Base-by-base conservation (phyloP, 2,113 vertebrate species). In the Antennarius striatus region DNA sequence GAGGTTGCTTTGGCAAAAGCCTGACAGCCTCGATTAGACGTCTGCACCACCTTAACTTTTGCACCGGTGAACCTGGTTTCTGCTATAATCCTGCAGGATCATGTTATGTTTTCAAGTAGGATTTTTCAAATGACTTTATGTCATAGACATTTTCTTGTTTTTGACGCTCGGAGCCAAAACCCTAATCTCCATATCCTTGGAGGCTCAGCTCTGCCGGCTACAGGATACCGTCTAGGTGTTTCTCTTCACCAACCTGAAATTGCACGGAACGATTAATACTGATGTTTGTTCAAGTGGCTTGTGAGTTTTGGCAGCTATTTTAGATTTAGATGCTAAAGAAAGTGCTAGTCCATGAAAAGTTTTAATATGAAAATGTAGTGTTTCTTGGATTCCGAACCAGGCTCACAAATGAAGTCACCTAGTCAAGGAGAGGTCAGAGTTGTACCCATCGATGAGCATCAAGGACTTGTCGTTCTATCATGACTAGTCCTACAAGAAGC, bases 51-150 rank as follows among this genome's bases (percentile, higher is more conserved):
- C 59, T 80, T 53, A 58, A 56, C 75, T 78, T 85, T 52, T 75
- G 51, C 58, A 57, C 51, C 16, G 49, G 51, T 54, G 71, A 56
- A 72, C 58, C 39, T 52, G 55, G 69, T 77, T 58, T 45, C 40
- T 76, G 54, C 17, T 7, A 3, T 78, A 77, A 84, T 75, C 72
- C 58, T 48, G 10, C 45, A 28, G 62, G 76, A 76, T 82, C 65
- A 56, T 51, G 9, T 81, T 69, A 22, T 75, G 53, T 81, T 81
- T 80, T 81, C 56, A 2, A 72, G 63, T 2, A 22, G 60, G 68
- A 66, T 80, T 79, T 77, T 69, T 58, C 74, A 79, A 77, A 77
- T 82, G n/a, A 83, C 74, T 86, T 86, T 49, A 71, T 83, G 65
- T 73, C 39, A 62, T 46, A 22, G 54, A 67, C 50, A 64, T 71